Conservation (phyloP, 2,797 vertebrate species). For the Serranus cabrilla region DNA sequence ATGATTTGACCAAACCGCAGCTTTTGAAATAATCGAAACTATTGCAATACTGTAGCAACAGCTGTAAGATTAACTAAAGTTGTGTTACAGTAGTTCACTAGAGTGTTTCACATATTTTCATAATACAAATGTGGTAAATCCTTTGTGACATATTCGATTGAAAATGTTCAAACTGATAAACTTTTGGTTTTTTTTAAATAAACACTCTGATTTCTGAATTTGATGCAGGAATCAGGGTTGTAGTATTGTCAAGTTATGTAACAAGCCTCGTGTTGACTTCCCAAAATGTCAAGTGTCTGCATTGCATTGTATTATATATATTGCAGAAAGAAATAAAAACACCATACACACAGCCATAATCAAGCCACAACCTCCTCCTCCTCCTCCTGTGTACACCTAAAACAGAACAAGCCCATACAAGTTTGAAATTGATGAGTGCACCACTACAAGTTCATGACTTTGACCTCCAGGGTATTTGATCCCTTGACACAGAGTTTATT, state of each 20-base stretch:
- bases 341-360: constrained; percentile 71
- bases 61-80: constrained; percentile 3
- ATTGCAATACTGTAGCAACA: background rate
- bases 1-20: constrained; percentile 7
- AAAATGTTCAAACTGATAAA: too few relatives aligned
- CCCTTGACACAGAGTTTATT: constrained; percentile 95
- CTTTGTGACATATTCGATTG: too few relatives aligned
- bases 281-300: constrained; percentile 9
- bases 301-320: constrained; percentile 33
- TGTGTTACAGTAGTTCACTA: background rate
- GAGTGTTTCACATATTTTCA: background rate
- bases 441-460: constrained; percentile 88
- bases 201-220: too few relatives aligned
- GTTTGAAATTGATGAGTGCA: constrained; percentile 88
- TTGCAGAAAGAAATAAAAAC: constrained; percentile 57
- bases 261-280: constrained; percentile 27
- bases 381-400: constrained; percentile 76
- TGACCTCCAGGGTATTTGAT: constrained; percentile 91
- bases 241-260: constrained; percentile 2
- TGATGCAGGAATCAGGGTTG: background rate
- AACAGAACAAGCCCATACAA: constrained; percentile 86
- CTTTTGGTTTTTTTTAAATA: too few relatives aligned
- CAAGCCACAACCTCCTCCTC: constrained; percentile 66
- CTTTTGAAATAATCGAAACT: constrained; percentile 4
- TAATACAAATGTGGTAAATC: background rate